Percentiles rank a stretch among this genome's conserved stretches.
Conservation (phyloP, 1,140 invertebrate genomes). For the Lysiphlebus fabarum region DNA sequence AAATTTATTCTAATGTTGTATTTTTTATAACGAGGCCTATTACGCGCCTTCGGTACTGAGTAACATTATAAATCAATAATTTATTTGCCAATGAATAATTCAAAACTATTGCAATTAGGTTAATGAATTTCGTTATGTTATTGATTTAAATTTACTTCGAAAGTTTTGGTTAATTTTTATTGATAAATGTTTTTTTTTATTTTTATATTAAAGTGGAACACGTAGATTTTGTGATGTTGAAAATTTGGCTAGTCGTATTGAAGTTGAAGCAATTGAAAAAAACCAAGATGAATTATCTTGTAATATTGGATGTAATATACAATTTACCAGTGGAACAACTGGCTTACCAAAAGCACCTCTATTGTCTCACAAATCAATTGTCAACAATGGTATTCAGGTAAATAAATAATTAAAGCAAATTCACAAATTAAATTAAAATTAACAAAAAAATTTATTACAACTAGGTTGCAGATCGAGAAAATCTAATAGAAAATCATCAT, state of each 20-base stretch:
- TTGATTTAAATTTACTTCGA: conserved; percentile 18
- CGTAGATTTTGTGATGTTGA: conserved; percentile 62
- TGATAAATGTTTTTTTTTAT: conserved; percentile 1
- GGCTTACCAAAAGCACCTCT: conserved; percentile 86
- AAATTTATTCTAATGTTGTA: too few species aligned
- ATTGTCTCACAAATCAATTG: conserved; percentile 75
- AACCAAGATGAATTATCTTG: conserved; percentile 58
- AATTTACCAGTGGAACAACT: conserved; percentile 88
- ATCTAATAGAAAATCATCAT: conserved; percentile 55
- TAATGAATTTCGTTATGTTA: conserved; percentile 34
- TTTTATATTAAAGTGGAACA: conserved; percentile 59
- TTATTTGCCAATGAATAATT: too few species aligned
- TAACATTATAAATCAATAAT: too few species aligned
- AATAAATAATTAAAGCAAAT: background rate
- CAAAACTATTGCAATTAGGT: conserved; percentile 39
- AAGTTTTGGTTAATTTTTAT: conserved; percentile 5
- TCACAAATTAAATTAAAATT: background rate
- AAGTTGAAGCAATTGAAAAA: conserved; percentile 37
- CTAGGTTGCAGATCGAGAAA: conserved; percentile 61
- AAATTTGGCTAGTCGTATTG: conserved; percentile 37
- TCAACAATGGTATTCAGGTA: conserved; percentile 77
- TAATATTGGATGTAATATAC: conserved; percentile 72
- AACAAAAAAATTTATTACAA: conserved; percentile 24
- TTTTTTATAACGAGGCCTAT: too few species aligned
- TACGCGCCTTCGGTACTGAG: too few species aligned